phyloP scores from a whole-genome alignment of 2,113 vertebrate genomes.

The Pterophyllum scalare region DNA sequence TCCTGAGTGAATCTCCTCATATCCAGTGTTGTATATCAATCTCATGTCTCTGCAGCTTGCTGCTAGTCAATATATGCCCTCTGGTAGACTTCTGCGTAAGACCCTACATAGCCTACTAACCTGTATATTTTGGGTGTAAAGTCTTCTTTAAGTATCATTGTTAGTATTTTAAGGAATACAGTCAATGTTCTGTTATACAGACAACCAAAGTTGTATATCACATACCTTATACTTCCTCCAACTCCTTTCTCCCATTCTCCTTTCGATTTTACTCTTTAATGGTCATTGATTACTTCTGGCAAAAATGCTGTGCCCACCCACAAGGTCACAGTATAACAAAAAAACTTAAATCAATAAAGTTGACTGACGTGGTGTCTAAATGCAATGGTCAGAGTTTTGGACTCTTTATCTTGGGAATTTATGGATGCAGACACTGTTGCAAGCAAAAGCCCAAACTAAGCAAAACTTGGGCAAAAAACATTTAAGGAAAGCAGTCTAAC shows the following conservation, averaged over 20 bases:
- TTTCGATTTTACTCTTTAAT: not conserved
- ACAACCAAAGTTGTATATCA: constrained; percentile 6
- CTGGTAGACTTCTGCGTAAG: not conserved
- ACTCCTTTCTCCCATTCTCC: not conserved
- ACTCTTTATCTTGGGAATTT: not conserved
- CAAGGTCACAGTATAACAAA: constrained; percentile 63
- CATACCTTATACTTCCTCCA: not conserved
- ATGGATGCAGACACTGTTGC: not conserved
- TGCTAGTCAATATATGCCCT: not conserved
- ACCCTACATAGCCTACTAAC: not conserved
- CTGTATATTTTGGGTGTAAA: not conserved
- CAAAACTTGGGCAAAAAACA: constrained; percentile 1
- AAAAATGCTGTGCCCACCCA: constrained; percentile 4
- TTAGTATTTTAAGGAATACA: not conserved
- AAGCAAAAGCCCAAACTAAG: constrained; percentile 13
- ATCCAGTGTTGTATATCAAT: not conserved
- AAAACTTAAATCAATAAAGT: constrained; percentile 19
- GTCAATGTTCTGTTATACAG: constrained; percentile 1
- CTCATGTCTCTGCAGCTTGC: not conserved
- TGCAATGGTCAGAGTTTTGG: constrained; percentile 17
- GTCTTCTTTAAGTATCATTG: not conserved
- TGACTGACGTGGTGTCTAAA: constrained; percentile 7
- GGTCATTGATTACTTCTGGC: constrained; percentile 54
- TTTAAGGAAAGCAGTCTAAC: constrained; percentile 14
- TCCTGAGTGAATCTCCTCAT: not conserved